Percentiles rank a stretch among this genome's conserved stretches.
phyloP scores from a whole-genome alignment of 2,888 invertebrate species.

The Saturnia japonica region DNA sequence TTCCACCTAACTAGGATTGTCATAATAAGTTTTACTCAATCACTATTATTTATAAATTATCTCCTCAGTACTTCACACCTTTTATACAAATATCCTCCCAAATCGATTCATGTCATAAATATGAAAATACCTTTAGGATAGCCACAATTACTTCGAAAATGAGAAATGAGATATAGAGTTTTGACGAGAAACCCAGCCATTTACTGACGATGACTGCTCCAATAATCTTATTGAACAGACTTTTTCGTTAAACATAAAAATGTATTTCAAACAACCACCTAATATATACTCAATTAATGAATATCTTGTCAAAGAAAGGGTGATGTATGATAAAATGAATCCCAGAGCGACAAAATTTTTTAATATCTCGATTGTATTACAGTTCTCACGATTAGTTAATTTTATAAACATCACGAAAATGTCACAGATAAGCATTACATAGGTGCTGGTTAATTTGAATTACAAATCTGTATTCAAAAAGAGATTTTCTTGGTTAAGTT shows the following conservation, averaged over 20 bases:
- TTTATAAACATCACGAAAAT: neutral
- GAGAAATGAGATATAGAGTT: neutral
- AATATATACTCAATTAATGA: neutral
- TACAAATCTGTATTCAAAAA: neutral
- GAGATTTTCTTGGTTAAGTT: too few relatives aligned
- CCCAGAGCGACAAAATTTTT: constrained; percentile 11
- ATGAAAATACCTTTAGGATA: too few relatives aligned
- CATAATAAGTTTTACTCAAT: too few relatives aligned
- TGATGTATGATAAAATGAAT: constrained; percentile 19
- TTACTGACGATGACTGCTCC: neutral
- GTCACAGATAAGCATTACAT: neutral
- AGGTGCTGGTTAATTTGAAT: too few relatives aligned
- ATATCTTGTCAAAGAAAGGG: constrained; percentile 30
- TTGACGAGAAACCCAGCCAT: neutral
- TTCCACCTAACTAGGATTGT: too few relatives aligned
- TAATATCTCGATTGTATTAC: constrained; percentile 24
- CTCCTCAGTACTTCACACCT: too few relatives aligned
- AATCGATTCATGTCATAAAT: too few relatives aligned
- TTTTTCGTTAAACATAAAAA: neutral
- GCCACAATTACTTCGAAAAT: neutral
- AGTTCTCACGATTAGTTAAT: constrained; percentile 61
- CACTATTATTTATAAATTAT: too few relatives aligned
- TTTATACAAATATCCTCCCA: too few relatives aligned
- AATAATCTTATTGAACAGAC: neutral
- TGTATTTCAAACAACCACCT: neutral